Conservation (phyloP, 2,888 invertebrate species). For the Meiosimyza decipiens region DNA sequence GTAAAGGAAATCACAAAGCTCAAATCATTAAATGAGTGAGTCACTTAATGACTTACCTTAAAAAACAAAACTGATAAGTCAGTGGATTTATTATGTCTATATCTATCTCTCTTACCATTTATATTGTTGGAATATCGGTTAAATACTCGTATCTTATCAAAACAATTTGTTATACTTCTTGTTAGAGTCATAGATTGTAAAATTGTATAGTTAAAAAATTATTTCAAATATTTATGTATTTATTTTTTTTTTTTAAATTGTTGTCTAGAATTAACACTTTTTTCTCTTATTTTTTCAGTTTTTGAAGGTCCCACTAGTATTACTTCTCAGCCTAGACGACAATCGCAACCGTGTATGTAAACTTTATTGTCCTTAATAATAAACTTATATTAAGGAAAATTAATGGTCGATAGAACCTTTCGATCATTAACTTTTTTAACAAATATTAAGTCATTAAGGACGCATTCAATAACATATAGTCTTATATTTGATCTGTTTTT, state of each 20-base stretch:
- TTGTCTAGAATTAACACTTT: conserved; percentile 13
- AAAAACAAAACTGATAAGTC: no score
- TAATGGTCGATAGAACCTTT: no score
- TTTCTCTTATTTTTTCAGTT: conserved; percentile 49
- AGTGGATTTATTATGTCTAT: no score
- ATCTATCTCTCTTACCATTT: no score
- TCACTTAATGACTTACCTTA: no score
- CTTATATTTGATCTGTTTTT: neutral
- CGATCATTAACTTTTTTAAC: no score
- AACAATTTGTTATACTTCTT: conserved; percentile 9
- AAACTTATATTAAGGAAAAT: no score
- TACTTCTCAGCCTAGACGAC: conserved; percentile 56
- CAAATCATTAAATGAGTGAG: neutral
- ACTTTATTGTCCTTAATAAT: no score
- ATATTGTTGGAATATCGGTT: no score
- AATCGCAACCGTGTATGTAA: neutral
- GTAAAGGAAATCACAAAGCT: conserved; percentile 47
- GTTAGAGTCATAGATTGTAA: conserved; percentile 18
- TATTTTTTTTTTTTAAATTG: conserved; percentile 13
- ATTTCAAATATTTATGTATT: conserved; percentile 9
- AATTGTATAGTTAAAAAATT: neutral
- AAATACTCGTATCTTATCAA: conserved; percentile 6
- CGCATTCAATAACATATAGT: no score
- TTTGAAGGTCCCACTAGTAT: conserved; percentile 58
- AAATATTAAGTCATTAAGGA: no score